Conservation (phyloP, 64 coral and sea anemone genomes). For the Dendrophyllia cribrosa region DNA sequence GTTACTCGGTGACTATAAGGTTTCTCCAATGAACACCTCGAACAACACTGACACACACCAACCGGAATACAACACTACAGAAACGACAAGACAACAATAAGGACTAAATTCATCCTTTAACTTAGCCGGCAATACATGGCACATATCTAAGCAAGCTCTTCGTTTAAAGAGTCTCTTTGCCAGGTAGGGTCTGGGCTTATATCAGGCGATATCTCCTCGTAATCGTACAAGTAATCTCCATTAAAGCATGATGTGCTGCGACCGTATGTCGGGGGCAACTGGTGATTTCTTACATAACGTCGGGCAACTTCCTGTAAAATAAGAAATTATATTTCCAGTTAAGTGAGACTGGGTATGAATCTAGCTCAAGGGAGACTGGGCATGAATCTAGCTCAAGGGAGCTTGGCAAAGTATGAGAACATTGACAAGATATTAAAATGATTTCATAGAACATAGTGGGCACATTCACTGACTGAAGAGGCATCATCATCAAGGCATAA, state of each 20-base stretch:
- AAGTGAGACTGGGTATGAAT: not conserved
- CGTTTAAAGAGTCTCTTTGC: not conserved
- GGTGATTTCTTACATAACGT: slow-evolving; percentile 51
- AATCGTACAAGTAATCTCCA: slow-evolving; percentile 1
- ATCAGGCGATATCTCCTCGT: slow-evolving; percentile 11
- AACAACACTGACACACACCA: too few relatives aligned
- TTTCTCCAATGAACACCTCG: too few relatives aligned
- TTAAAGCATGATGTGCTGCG: slow-evolving; percentile 1
- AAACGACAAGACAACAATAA: too few relatives aligned
- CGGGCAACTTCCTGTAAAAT: slow-evolving; percentile 20
- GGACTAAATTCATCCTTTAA: too few relatives aligned
- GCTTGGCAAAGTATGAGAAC: not conserved
- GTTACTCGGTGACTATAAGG: too few relatives aligned
- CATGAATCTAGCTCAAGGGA: not conserved
- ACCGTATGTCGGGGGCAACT: slow-evolving; percentile 18
- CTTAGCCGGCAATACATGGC: too few relatives aligned
- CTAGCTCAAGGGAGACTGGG: not conserved
- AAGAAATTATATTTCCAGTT: not conserved
- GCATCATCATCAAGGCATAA: too few relatives aligned
- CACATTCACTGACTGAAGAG: too few relatives aligned
- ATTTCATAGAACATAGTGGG: too few relatives aligned
- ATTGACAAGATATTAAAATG: too few relatives aligned
- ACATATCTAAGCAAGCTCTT: not conserved
- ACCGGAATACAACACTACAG: too few relatives aligned
- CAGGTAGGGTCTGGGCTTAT: not conserved